These are phyloP conservation scores for Bombus confusus DNA, from an alignment of 1,140 invertebrate species.

Conservation along the genomic window DNA sequence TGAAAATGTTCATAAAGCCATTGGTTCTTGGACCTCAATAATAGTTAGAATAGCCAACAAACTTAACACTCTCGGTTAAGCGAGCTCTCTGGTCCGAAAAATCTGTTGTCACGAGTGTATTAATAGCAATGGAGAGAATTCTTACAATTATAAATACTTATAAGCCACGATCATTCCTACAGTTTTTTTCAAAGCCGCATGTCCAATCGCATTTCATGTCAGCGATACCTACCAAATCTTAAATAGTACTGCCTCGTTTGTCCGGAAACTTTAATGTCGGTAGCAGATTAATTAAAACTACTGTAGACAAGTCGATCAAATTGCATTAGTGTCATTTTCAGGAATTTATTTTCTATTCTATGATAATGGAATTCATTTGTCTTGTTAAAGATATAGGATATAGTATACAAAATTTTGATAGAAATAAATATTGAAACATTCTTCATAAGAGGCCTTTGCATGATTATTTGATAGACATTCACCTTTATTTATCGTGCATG, in stretches of 20 bases:
- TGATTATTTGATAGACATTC: constrained; percentile 57
- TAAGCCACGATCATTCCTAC: constrained; percentile 72
- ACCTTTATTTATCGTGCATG: constrained; percentile 53
- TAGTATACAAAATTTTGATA: constrained; percentile 26
- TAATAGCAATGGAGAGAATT: constrained; percentile 54
- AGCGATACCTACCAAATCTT: constrained; percentile 54
- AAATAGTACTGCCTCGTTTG: constrained; percentile 40
- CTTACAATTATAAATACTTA: constrained; percentile 71
- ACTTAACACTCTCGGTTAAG: constrained; percentile 74
- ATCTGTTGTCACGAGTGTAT: constrained; percentile 32
- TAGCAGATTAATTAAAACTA: constrained; percentile 30
- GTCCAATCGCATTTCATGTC: constrained; percentile 70
- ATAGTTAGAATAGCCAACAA: constrained; percentile 65
- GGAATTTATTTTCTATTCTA: constrained; percentile 3
- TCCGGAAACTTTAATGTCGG: constrained; percentile 13
- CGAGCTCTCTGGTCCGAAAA: constrained; percentile 67
- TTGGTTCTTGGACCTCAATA: constrained; percentile 58
- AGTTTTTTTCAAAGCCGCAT: constrained; percentile 72
- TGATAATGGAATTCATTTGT: constrained; percentile 11
- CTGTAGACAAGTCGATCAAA: constrained; percentile 25
- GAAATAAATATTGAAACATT: constrained; percentile 48
- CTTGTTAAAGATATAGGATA: constrained; percentile 1
- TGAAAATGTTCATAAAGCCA: constrained; percentile 45
- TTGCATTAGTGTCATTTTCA: background rate
- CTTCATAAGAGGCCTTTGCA: constrained; percentile 39